Base-by-base conservation (phyloP, 2,888 invertebrate genomes). In the Drosophila melanosoma region DNA sequence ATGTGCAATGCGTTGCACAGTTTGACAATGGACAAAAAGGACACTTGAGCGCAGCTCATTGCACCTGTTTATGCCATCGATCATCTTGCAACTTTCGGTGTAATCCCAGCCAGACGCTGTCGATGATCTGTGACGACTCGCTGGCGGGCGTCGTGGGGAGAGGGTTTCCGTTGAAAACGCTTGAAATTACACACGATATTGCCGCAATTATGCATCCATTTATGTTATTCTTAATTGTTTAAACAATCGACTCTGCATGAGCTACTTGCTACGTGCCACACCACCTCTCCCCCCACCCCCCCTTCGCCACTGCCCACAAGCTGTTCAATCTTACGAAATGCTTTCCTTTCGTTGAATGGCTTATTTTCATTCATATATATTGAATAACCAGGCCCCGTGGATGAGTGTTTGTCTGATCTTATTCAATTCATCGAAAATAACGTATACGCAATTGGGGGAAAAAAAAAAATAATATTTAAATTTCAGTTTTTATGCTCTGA, bases 191-290 rank as follows among this genome's bases (percentile, higher is more conserved):
- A 85, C 69, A 73, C 85, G 81, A 72, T 72, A 76, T 74, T 61
- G 61, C 69, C 52, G 70, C 81, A 80, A 80, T 80, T 76, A 80
- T 80, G 74, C 76, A 49, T 81, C 68, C 87, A 85, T 72, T 87
- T 83, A 85, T 85, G 85, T 87, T 85, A 85, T 83, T 87, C 81
- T 87, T 85, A 82, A 87, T 85, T 87, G 85, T 85, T 85, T 85
- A 85, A 85, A 87, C 87, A 85, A 85, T 83, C 53, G 69, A 73
- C 74, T 59, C 40, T 20, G 67, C 85, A 74, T 76, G 83, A 58
- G 72, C 66, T 76, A 66, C 59, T 68, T 42, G 12, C 23, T 17
- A 23, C 23, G 12, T 17, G 20, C 7, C 0, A 12, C 51, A 15
- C 17, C 26, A n/a, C 5, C 4, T 5, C 15, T n/a, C n/a, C n/a